These are phyloP conservation scores for Sakesphorus luctuosus DNA, from an alignment of 2,113 vertebrate species.

Conservation along the genomic window DNA sequence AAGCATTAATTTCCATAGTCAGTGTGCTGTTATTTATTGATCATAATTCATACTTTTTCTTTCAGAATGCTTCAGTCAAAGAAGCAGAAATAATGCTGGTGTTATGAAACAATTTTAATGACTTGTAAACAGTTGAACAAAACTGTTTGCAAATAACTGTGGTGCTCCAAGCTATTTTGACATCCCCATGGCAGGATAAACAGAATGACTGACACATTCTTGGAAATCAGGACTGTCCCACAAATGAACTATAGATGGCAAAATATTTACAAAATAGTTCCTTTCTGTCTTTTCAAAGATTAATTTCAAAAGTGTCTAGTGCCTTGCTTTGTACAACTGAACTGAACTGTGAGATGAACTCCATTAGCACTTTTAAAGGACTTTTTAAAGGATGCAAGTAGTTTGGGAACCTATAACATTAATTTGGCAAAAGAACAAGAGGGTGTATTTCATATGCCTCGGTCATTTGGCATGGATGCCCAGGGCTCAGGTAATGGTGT, in stretches of 20 bases:
- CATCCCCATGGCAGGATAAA: not conserved
- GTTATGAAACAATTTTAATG: not conserved
- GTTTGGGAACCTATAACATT: not conserved
- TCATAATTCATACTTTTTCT: not conserved
- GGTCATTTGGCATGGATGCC: not conserved
- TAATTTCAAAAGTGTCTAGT: not conserved
- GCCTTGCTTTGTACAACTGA: not conserved
- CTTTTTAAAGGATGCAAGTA: not conserved
- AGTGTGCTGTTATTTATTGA: not conserved
- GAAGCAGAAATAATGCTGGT: not conserved
- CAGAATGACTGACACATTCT: not conserved
- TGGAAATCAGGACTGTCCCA: not conserved
- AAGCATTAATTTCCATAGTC: not conserved
- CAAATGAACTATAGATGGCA: not conserved
- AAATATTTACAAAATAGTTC: not conserved
- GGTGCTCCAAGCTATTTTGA: not conserved
- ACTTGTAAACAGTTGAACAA: not conserved
- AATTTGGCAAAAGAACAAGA: not conserved
- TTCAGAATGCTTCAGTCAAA: not conserved
- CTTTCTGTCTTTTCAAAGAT: not conserved
- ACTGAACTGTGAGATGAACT: not conserved
- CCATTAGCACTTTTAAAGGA: not conserved
- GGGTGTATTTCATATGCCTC: not conserved
- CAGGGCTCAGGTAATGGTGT: not conserved
- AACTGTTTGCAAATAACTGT: not conserved